Conservation (phyloP, 2,888 invertebrate species). For the Caenorhabditis panamensis region DNA sequence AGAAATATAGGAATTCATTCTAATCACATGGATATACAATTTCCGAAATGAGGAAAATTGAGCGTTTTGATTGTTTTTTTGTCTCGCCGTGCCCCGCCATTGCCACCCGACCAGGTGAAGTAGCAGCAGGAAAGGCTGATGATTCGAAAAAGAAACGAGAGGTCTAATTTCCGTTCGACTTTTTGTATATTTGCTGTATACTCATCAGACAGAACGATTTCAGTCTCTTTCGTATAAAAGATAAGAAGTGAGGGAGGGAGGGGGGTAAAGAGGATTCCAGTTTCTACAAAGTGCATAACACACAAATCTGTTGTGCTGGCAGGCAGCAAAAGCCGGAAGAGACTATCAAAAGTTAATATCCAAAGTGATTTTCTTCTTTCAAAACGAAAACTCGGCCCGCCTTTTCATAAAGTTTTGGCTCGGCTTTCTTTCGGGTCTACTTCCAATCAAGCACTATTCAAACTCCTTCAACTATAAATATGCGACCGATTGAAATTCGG, state of each 20-base stretch:
- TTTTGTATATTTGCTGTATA: neutral
- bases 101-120: constrained; percentile 30
- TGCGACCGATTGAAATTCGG: constrained; percentile 18
- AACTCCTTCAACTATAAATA: neutral
- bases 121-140: neutral
- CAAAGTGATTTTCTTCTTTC: neutral
- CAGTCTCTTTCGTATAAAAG: no score
- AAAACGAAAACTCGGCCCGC: neutral
- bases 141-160: neutral
- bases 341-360: neutral
- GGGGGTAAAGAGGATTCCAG: no score
- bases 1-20: constrained; percentile 9
- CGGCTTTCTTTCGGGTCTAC: neutral
- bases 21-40: constrained; percentile 59
- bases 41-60: constrained; percentile 53
- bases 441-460: constrained; percentile 3
- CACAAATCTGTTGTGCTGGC: neutral
- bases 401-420: neutral
- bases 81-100: neutral
- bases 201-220: neutral
- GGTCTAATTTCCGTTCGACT: constrained; percentile 29
- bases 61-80: constrained; percentile 59
- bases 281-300: neutral
- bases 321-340: neutral
- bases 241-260: no score